Percentiles rank a stretch among this genome's conserved stretches.
Evolutionary conservation across 2,888 invertebrate species (phyloP).

Genomic region (Melolontha melolontha): DNA sequence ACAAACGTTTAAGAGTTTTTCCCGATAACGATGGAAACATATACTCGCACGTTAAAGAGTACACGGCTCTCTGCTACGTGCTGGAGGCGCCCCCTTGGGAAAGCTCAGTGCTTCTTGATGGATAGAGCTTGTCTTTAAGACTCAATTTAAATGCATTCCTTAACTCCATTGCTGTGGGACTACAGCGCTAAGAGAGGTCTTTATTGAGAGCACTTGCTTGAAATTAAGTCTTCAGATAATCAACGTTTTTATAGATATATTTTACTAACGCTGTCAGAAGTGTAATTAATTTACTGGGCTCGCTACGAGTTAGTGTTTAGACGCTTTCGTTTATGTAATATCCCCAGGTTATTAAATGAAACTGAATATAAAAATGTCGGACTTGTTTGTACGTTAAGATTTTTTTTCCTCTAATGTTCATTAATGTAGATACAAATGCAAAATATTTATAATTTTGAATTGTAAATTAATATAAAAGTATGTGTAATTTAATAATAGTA

Average conservation of each 20-base stretch:
- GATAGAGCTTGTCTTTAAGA: slow-evolving; percentile 61
- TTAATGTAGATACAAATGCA: slow-evolving; percentile 15
- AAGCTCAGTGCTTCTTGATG: slow-evolving; percentile 59
- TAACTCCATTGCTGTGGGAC: slow-evolving; percentile 55
- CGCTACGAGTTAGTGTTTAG: slow-evolving; percentile 34
- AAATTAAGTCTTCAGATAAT: slow-evolving; percentile 49
- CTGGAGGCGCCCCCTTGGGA: slow-evolving; percentile 53
- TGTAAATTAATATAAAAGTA: too few species aligned
- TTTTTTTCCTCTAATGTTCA: slow-evolving; percentile 24
- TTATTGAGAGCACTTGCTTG: slow-evolving; percentile 47
- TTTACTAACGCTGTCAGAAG: slow-evolving; percentile 35
- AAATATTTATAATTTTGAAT: too few species aligned
- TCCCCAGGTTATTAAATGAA: slow-evolving; percentile 24
- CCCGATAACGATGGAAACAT: slow-evolving; percentile 36
- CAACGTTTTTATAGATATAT: slow-evolving; percentile 41
- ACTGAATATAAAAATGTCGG: slow-evolving; percentile 29
- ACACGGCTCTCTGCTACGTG: slow-evolving; percentile 51
- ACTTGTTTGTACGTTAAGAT: slow-evolving; percentile 12
- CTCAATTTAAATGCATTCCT: slow-evolving; percentile 63
- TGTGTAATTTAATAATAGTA: too few species aligned
- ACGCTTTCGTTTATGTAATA: slow-evolving; percentile 12
- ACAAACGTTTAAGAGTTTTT: slow-evolving; percentile 41
- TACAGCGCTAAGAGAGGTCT: slow-evolving; percentile 50
- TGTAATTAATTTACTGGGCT: slow-evolving; percentile 32
- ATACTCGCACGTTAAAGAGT: slow-evolving; percentile 35